These are phyloP conservation scores for Brachypalpus laphriformis DNA, from an alignment of 2,888 invertebrate genomes.

Conservation along the genomic window DNA sequence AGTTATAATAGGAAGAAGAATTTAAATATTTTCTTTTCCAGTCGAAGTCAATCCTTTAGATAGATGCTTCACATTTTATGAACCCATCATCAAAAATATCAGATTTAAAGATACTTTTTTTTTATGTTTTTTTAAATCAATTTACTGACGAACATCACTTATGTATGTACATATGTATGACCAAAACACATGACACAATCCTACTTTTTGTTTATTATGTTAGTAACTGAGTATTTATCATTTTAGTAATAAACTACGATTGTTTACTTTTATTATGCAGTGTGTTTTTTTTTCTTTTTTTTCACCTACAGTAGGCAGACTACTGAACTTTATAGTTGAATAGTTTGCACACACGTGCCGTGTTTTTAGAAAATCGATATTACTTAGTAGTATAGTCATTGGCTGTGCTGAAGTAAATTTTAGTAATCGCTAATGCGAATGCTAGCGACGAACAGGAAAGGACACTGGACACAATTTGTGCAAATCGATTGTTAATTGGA, in stretches of 20 bases:
- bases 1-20: too few relatives aligned
- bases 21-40: too few relatives aligned
- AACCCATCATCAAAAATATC: too few relatives aligned
- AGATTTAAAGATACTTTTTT: too few relatives aligned
- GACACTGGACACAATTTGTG: neutral
- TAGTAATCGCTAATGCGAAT: neutral
- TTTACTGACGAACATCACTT: too few relatives aligned
- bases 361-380: constrained; percentile 33
- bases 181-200: too few relatives aligned
- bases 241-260: neutral
- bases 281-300: neutral
- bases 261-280: neutral
- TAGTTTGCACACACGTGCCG: constrained; percentile 21
- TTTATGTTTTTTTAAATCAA: too few relatives aligned
- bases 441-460: neutral
- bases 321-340: neutral
- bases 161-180: too few relatives aligned
- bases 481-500: neutral
- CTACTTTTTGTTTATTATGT: too few relatives aligned
- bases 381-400: constrained; percentile 3
- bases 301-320: neutral
- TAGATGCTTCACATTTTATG: too few relatives aligned
- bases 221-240: too few relatives aligned
- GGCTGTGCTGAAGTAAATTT: neutral
- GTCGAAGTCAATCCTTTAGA: too few relatives aligned